phyloP scores from a whole-genome alignment of 2,888 invertebrate genomes.

The Amitus sp. region DNA sequence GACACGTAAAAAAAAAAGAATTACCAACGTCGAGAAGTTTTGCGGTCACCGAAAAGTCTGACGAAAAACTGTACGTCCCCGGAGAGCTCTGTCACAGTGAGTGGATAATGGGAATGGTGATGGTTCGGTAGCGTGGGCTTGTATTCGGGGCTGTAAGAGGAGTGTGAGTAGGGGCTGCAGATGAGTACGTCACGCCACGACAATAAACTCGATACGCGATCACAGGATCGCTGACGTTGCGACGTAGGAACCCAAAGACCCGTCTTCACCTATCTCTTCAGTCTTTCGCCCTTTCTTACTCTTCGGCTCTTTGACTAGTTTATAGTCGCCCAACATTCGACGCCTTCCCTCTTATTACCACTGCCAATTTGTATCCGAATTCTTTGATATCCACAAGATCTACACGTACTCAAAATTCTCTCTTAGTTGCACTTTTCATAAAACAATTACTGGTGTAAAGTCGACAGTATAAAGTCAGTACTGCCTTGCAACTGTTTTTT shows the following conservation, averaged over 20 bases:
- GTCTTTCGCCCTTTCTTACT: slow-evolving; percentile 39
- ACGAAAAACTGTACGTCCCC: slow-evolving; percentile 44
- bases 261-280: slow-evolving; percentile 61
- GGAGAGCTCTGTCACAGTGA: slow-evolving; percentile 63
- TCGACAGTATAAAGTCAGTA: no score
- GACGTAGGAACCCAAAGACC: slow-evolving; percentile 63
- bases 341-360: background rate
- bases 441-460: no score
- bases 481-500: no score
- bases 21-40: slow-evolving; percentile 23
- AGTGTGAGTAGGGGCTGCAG: slow-evolving; percentile 49
- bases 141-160: slow-evolving; percentile 24
- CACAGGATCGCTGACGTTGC: slow-evolving; percentile 59
- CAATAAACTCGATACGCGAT: slow-evolving; percentile 63
- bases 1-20: slow-evolving; percentile 3
- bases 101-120: slow-evolving; percentile 63
- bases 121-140: slow-evolving; percentile 47
- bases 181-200: slow-evolving; percentile 64
- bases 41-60: slow-evolving; percentile 35
- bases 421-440: no score
- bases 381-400: no score
- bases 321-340: slow-evolving; percentile 18
- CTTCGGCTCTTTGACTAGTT: slow-evolving; percentile 28
- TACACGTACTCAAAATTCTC: no score
- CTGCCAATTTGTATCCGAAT: no score